Percentiles rank a stretch among this genome's conserved stretches.
These are phyloP conservation scores for Zosterops lateralis DNA, from an alignment of 2,113 vertebrate species.

Conservation along the genomic window DNA sequence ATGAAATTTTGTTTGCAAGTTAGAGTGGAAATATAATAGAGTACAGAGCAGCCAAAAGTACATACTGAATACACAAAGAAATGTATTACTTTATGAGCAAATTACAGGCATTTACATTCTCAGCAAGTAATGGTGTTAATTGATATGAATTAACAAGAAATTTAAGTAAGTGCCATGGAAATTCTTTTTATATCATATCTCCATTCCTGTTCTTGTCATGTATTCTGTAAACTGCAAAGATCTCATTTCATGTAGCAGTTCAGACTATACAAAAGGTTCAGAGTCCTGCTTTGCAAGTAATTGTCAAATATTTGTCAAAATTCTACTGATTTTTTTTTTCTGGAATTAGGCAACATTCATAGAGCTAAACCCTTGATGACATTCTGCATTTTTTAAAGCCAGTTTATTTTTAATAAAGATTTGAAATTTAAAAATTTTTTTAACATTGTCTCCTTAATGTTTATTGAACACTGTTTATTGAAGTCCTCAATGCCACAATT, in stretches of 20 bases:
- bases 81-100: slow-evolving; percentile 15
- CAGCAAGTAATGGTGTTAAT: slow-evolving; percentile 13
- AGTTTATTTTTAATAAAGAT: not conserved
- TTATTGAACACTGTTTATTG: not conserved
- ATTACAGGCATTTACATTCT: slow-evolving; percentile 46
- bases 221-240: not conserved
- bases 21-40: slow-evolving; percentile 7
- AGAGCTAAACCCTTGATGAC: not conserved
- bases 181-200: not conserved
- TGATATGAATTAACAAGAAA: slow-evolving; percentile 35
- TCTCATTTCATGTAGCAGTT: not conserved
- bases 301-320: not conserved
- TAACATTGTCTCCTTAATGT: not conserved
- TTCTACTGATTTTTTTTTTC: not conserved
- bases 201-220: not conserved
- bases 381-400: not conserved
- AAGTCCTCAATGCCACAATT: not conserved
- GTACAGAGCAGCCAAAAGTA: not conserved
- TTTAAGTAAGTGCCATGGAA: not conserved
- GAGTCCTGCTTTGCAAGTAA: not conserved
- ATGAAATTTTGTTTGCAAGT: slow-evolving; percentile 20
- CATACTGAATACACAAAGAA: not conserved
- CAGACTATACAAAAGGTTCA: not conserved
- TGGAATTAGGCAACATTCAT: not conserved
- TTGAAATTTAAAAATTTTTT: not conserved